Evolutionary conservation across 2,888 invertebrate genomes (phyloP), one percentile per base, ranked within the genome.

Genomic region (Pogonocherus hispidulus): DNA sequence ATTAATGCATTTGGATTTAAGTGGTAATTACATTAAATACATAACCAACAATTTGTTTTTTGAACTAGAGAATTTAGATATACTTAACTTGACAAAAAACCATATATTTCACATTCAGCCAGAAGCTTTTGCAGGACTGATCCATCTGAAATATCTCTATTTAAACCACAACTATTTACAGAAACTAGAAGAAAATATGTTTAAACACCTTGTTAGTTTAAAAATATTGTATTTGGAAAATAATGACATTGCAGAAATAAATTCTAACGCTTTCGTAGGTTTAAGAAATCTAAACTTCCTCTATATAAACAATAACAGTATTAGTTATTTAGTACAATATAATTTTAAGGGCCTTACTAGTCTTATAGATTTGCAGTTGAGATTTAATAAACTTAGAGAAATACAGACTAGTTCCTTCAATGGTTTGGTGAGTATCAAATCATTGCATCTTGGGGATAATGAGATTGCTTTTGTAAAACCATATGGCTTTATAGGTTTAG

Each of bases 371-470:
- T 78, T 87, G 66, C 83, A 85, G 69, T 75, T 86, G 70, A 78
- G 85, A 3, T 72, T 63, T 9, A 87, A 87, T 67, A 79, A 80
- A 55, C 78, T 87, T 63, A 74, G 68, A 20, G 82, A 80, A 69
- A 83, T 87, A 47, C 82, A 83, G 70, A 78, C 81, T 0, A 84
- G 82, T 66, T 80, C 84, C n/a, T 86, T 87, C 69, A 82, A 83
- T 41, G 84, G 85, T 3, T 63, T 86, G 68, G 80, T 77, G 23
- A 81, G 81, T 55, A 73, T 86, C 22, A 82, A 81, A 67, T 78
- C 75, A 59, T 72, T 87, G 18, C 79, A 85, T 73, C 77, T 87
- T 62, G 84, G 86, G 1, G 80, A 80, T 55, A 87, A 87, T 77
- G 79, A 84, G 4, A 80, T 87, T 16, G 75, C 74, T n/a, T 69